These are phyloP conservation scores for Brachyhypopomus occidentalis DNA, from an alignment of 2,113 vertebrate genomes.

Conservation along the genomic window DNA sequence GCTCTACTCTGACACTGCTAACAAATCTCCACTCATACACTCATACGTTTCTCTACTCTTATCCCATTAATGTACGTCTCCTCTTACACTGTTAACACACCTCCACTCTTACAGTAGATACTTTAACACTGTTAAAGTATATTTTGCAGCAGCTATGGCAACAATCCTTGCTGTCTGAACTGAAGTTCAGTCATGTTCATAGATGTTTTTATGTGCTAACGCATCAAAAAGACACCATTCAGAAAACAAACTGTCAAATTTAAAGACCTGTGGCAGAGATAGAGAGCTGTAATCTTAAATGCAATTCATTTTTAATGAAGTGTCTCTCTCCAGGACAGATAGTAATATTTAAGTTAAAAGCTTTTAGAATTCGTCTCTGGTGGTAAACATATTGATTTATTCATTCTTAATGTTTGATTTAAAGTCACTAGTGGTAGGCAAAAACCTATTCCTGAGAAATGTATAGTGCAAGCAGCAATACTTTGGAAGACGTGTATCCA, in stretches of 20 bases:
- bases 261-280: background rate
- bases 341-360: conserved; percentile 40
- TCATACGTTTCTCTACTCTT: too few species aligned
- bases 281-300: background rate
- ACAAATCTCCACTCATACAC: too few species aligned
- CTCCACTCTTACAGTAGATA: background rate
- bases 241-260: conserved; percentile 4
- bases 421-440: conserved; percentile 27
- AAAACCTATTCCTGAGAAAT: conserved; percentile 40
- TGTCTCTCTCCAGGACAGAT: background rate
- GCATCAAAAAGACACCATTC: background rate
- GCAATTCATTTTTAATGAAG: conserved; percentile 42
- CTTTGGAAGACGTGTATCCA: background rate
- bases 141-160: conserved; percentile 10
- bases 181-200: too few species aligned
- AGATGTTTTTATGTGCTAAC: too few species aligned
- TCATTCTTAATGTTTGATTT: conserved; percentile 55
- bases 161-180: conserved; percentile 10
- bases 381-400: conserved; percentile 54
- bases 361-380: conserved; percentile 31
- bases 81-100: too few species aligned
- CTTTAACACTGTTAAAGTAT: background rate
- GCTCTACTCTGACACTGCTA: too few species aligned
- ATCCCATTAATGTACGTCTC: too few species aligned
- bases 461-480: conserved; percentile 13